Evolutionary conservation across 2,113 vertebrate genomes (phyloP), one percentile per base, ranked within the genome.

Genomic region (Turnix velox): DNA sequence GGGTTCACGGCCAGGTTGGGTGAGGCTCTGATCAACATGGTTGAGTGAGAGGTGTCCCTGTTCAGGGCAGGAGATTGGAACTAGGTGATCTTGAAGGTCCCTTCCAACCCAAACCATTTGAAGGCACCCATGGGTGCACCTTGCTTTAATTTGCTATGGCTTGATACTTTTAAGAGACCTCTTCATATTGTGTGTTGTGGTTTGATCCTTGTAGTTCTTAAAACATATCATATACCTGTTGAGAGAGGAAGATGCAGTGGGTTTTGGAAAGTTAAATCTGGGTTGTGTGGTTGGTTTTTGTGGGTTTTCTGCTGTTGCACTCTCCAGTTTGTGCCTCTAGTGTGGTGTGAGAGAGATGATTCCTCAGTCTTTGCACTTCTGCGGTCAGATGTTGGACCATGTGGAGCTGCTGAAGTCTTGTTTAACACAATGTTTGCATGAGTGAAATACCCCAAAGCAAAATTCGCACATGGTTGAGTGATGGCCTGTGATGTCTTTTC

Each of bases 301-400:
- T 11, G 33, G 5, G 14, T 19, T 20, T 18, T 37, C 25, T 18
- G 62, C 30, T 24, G 12, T 5, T n/a, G 16, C 43, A 30, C 46
- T 51, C 31, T 10, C 2, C 19, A 30, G 31, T 20, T 49, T 39
- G 58, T 0, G 0, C 58, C 45, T 33, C 0, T 10, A 4, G 30
- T 8, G 39, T 19, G 0, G 2, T 31, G 37, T 1, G 7, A 31
- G 28, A 48, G 31, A 1, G 0, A 5, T 22, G 27, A 24, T 83
- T 90, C 58, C 35, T n/a, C 20, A 30, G 0, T 73, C 72, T 49
- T 49, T n/a, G 42, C 43, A 4, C n/a, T 68, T 39, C 28, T 48
- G 40, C 57, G 82, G 71, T 82, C 55, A 18, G 5, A 18, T 2
- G 1, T 22, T 30, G 7, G 82, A 13, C 33, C 77, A 45, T 65